Percentiles rank a stretch among this genome's conserved stretches.
Evolutionary conservation across 2,797 vertebrate genomes (phyloP).

Genomic region (Pipistrellus kuhlii): DNA sequence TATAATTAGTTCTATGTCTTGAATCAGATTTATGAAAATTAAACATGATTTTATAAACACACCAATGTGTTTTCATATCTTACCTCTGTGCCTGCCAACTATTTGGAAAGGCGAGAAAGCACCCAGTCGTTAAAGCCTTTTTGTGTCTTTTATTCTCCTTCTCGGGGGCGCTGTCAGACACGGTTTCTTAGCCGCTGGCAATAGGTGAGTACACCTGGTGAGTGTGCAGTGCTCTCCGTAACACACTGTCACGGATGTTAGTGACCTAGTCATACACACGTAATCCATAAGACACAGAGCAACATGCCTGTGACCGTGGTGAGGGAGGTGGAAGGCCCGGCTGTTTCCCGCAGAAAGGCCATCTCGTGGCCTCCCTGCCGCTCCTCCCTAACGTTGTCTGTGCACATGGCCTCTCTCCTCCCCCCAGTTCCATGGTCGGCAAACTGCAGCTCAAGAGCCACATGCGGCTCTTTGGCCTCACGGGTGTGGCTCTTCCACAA

Average conservation of each 20-base stretch:
- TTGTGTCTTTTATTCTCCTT: background rate
- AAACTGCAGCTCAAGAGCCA: too few relatives aligned
- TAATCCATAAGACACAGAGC: background rate
- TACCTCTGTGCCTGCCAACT: background rate
- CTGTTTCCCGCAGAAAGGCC: accelerated
- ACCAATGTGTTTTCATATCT: background rate
- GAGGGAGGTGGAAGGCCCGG: background rate
- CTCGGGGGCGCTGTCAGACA: background rate
- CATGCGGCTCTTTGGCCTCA: too few relatives aligned
- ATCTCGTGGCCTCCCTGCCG: background rate
- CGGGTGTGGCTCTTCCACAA: too few relatives aligned
- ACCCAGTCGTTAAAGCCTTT: background rate
- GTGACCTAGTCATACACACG: background rate
- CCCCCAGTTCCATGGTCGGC: too few relatives aligned
- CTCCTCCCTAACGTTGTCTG: too few relatives aligned
- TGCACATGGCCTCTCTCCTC: background rate
- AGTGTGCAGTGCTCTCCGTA: background rate
- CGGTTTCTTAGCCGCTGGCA: background rate
- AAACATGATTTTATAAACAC: background rate
- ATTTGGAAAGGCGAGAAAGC: background rate
- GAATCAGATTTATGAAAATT: background rate
- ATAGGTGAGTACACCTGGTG: background rate
- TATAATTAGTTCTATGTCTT: background rate
- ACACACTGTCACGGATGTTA: background rate
- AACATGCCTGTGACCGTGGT: background rate